Base-by-base conservation (phyloP, 1,140 invertebrate species). In the Pachypsylla venusta region DNA sequence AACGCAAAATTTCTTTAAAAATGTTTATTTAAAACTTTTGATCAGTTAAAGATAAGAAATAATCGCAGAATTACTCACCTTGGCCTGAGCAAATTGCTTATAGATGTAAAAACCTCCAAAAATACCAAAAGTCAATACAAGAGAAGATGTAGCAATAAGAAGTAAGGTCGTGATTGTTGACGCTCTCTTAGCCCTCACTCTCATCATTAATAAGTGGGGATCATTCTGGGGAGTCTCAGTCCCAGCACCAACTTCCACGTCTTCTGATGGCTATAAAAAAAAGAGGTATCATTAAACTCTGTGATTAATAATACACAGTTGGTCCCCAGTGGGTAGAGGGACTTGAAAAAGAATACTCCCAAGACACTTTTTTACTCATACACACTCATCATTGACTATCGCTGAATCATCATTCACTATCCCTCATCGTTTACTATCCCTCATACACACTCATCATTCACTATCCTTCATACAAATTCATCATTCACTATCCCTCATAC, bases 91-190 rank as follows among this genome's bases (percentile, higher is more conserved):
- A n/a, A 48, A 48, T 22, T 48, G 42, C 22, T 48, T 48, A 22
- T 48, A 48, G n/a, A 48, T 48, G 42, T 48, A 48, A 22, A 48
- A 48, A 48, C n/a, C 42, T 48, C 42, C 42, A 19, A n/a, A 48
- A n/a, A 48, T 7, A 19, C n/a, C 42, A 48, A 48, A 19, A n/a
- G 42, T 48, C n/a, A 48, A 48, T 22, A 48, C 42, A 3, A 48
- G 42, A 3, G 42, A 48, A 22, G n/a, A 48, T 5, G 42, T 22
- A 10, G 22, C 42, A 48, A 48, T 48, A 4, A 48, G 42, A n/a
- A 48, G n/a, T 22, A 48, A 19, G 4, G 42, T 48, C 4, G 42
- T 48, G 42, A 48, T 48, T 4, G 42, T 48, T 5, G 42, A 48
- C 4, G 42, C 42, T 10, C 42, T n/a, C n/a, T 48, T 48, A n/a